These are phyloP conservation scores for Antheraea assamensis DNA, from an alignment of 2,888 invertebrate genomes.

Conservation along the genomic window DNA sequence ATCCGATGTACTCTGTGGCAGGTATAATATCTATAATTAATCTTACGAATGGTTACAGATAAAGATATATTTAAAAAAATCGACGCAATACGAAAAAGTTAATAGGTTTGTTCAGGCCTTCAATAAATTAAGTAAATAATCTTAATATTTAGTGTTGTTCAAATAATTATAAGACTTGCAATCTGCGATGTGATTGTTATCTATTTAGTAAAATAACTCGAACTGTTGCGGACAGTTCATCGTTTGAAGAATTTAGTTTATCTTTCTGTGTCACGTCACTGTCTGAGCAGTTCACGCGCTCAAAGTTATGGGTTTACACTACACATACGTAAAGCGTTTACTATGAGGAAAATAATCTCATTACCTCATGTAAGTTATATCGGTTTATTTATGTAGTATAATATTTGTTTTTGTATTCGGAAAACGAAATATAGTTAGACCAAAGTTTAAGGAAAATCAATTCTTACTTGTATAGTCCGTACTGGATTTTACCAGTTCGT, in stretches of 20 bases:
- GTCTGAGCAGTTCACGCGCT: slow-evolving; percentile 35
- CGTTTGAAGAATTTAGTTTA: slow-evolving; percentile 35
- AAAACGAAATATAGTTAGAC: neutral
- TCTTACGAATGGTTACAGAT: too few species aligned
- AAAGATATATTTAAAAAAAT: too few species aligned
- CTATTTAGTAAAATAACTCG: neutral
- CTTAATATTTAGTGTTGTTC: neutral
- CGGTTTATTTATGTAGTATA: neutral
- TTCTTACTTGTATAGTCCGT: neutral
- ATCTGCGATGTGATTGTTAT: neutral
- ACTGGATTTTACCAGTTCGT: neutral
- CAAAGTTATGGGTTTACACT: neutral
- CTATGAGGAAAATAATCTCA: neutral
- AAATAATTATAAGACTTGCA: neutral
- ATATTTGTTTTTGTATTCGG: neutral
- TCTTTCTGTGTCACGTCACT: slow-evolving; percentile 47
- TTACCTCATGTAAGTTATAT: neutral
- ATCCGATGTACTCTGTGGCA: neutral
- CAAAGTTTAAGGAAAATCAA: neutral
- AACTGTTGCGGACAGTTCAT: slow-evolving; percentile 17
- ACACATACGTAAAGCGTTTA: neutral
- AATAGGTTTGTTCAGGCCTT: neutral
- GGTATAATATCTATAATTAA: neutral
- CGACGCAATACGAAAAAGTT: neutral
- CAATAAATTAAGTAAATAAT: neutral